Percentiles rank a stretch among this genome's conserved stretches.
These are phyloP conservation scores for Manacus vitellinus DNA, from an alignment of 2,113 vertebrate species.

Conservation along the genomic window DNA sequence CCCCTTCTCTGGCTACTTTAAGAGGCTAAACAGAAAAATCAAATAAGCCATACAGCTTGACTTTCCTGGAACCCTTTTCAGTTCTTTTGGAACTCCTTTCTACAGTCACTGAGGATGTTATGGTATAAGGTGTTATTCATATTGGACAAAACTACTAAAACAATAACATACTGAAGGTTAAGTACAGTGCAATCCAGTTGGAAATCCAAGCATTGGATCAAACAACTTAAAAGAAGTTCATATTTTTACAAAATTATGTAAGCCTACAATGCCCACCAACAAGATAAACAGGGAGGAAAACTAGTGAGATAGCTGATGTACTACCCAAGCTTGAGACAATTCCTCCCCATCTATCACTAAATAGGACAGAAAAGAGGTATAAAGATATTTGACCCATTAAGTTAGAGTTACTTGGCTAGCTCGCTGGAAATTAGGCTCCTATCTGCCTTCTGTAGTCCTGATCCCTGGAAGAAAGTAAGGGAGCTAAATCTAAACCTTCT, in stretches of 20 bases:
- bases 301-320: background rate
- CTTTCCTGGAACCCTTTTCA: constrained; percentile 36
- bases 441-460: background rate
- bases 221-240: background rate
- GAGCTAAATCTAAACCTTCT: background rate
- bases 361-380: background rate
- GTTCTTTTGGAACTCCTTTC: constrained; percentile 54
- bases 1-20: constrained; percentile 45
- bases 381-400: background rate
- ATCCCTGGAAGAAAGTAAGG: background rate
- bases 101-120: constrained; percentile 39
- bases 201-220: constrained; percentile 22
- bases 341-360: background rate
- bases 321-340: background rate
- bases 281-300: background rate
- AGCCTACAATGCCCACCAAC: background rate
- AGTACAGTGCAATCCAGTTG: constrained; percentile 28
- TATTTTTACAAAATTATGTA: constrained; percentile 27
- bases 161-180: constrained; percentile 58
- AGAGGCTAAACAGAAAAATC: constrained; percentile 26
- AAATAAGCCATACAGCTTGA: constrained; percentile 35
- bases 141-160: constrained; percentile 60
- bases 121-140: constrained; percentile 59
- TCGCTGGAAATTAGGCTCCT: background rate
- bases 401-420: background rate